These are phyloP conservation scores for Dicrostonyx torquatus DNA, from an alignment of 2,797 vertebrate species.

Conservation along the genomic window DNA sequence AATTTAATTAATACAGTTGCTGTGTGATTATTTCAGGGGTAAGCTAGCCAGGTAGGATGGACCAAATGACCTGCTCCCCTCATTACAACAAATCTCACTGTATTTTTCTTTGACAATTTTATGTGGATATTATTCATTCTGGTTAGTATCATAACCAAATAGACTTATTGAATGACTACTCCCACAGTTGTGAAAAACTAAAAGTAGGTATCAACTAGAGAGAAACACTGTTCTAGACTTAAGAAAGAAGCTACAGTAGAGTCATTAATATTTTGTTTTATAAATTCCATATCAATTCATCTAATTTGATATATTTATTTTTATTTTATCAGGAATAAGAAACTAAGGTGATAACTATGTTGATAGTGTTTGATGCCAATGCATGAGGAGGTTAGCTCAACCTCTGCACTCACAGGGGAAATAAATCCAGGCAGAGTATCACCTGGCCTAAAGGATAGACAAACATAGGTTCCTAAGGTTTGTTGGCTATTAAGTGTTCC, in stretches of 20 bases:
- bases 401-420: not conserved
- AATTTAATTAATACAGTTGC: too few species aligned
- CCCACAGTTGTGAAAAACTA: rapidly evolving
- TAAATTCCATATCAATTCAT: not conserved
- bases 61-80: too few species aligned
- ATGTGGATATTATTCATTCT: not conserved
- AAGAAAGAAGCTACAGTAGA: not conserved
- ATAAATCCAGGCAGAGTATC: not conserved
- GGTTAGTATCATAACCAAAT: not conserved
- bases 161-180: not conserved
- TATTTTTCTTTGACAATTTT: not conserved
- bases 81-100: too few species aligned
- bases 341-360: not conserved
- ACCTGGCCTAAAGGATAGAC: not conserved
- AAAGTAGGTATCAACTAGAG: not conserved
- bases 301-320: not conserved
- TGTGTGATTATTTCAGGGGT: too few species aligned
- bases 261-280: not conserved
- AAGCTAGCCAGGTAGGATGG: too few species aligned
- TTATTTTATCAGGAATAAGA: not conserved
- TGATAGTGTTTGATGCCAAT: not conserved
- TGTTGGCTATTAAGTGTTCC: not conserved
- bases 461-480: not conserved
- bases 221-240: not conserved
- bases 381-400: not conserved